Conservation (phyloP, 2,888 invertebrate species). For the Timema cristinae region DNA sequence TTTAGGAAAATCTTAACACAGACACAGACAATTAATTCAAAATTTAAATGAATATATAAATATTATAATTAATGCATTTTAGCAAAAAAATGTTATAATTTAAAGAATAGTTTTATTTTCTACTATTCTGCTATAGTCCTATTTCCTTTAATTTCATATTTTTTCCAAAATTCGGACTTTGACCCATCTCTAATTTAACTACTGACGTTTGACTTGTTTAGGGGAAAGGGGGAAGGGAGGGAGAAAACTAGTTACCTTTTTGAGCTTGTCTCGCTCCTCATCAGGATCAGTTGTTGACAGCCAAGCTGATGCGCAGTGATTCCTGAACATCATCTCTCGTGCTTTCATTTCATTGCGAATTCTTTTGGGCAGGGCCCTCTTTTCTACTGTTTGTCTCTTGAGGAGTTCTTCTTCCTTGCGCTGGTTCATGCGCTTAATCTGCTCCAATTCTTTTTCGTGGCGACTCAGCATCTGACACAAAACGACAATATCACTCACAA, state of each 20-base stretch:
- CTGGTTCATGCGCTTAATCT: conserved; percentile 81
- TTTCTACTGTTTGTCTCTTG: conserved; percentile 86
- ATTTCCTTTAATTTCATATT: no score
- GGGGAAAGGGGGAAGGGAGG: no score
- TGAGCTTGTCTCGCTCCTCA: conserved; percentile 59
- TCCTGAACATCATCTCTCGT: conserved; percentile 98
- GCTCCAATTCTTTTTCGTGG: conserved; percentile 96
- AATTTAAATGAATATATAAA: no score
- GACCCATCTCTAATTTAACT: no score
- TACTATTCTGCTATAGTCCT: no score
- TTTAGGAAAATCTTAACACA: no score
- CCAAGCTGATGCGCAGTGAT: conserved; percentile 82
- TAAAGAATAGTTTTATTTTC: no score
- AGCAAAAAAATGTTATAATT: no score
- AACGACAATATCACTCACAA: background rate
- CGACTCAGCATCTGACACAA: conserved; percentile 76
- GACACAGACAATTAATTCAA: no score
- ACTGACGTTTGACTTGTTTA: no score
- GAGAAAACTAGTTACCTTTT: conserved; percentile 58
- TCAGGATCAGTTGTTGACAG: conserved; percentile 63
- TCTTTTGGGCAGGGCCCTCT: conserved; percentile 89
- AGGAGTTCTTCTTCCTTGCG: conserved; percentile 90
- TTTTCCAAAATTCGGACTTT: no score
- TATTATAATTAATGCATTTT: no score
- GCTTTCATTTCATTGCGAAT: conserved; percentile 97